Base-by-base conservation (phyloP, 2,888 invertebrate genomes). In the Bellardia bayeri region DNA sequence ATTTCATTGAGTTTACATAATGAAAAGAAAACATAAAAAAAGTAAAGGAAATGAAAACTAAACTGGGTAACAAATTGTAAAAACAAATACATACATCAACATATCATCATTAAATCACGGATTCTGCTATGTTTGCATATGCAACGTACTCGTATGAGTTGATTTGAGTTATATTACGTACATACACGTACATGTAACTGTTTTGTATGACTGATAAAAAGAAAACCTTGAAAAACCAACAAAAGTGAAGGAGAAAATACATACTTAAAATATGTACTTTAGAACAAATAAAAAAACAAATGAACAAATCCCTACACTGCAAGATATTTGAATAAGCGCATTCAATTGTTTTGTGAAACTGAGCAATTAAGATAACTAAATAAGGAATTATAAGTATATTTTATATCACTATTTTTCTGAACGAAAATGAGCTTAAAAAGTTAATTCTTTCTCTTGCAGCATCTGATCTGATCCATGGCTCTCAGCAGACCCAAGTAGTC, bases 1-100 rank as follows among this genome's bases (percentile, higher is more conserved):
- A 72, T 81, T 72, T 72, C 71, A 81, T 81, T 72, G 64, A 42
- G 16, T 81, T 81, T 72, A 45, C 45, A 42, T 54, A 64, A 81
- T 71, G 42, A 54, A n/a, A n/a, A 13, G 7, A 14, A 72, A 54
- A 7, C 42, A 14, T 40, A 63, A 40, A 11, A 51, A 71, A 63
- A 45, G 0, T 11, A 9, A 51, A 9, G 37, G 30, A 0, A 30
- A 7, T 9, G 33, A 30, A 30, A 16, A 42, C n/a, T 30, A 40
- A 11, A 23, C 42, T 42, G 6, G 13, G 37, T 63, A 76, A 66
- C 23, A 45, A 49, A 45, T 45, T 58, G 13, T 49, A 72, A 58
- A 58, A 58, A 49, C n/a, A 68, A 58, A 33, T 78, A 37, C 23
- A 33, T 78, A 37, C 23, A 37, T 40, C 40, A 14, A 16, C 16